phyloP scores from a whole-genome alignment of 1,140 invertebrate genomes.

The Sycophaga agraensis region DNA sequence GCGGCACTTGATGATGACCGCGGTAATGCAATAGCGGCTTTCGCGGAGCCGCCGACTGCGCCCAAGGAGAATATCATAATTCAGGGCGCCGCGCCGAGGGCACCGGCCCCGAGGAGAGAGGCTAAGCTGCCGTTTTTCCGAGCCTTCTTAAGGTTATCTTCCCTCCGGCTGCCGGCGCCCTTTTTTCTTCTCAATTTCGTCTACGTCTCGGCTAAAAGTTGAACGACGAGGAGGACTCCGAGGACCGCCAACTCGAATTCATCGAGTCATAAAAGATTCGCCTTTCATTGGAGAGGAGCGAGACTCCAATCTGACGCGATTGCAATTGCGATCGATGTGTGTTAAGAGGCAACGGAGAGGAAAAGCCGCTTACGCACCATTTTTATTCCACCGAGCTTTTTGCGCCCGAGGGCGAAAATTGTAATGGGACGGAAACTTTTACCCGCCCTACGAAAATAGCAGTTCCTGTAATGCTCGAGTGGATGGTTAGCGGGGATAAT shows the following conservation, averaged over 20 bases:
- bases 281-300: not conserved
- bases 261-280: not conserved
- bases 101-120: too few species aligned
- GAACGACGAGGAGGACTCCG: not conserved
- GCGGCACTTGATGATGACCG: conserved; percentile 16
- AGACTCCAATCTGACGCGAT: not conserved
- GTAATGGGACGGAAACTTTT: too few species aligned
- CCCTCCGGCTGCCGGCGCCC: too few species aligned
- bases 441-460: too few species aligned
- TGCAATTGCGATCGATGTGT: not conserved
- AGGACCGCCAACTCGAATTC: not conserved
- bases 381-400: too few species aligned
- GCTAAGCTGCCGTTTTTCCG: not conserved
- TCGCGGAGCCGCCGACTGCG: not conserved
- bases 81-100: too few species aligned
- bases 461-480: too few species aligned
- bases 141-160: too few species aligned
- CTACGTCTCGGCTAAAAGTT: not conserved
- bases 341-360: conserved; percentile 1
- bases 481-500: too few species aligned
- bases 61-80: conserved; percentile 23
- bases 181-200: not conserved
- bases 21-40: conserved; percentile 16
- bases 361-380: too few species aligned
- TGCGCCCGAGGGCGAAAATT: too few species aligned